Base-by-base conservation (phyloP, 2,888 invertebrate species). In the Platerodrilus igneus region DNA sequence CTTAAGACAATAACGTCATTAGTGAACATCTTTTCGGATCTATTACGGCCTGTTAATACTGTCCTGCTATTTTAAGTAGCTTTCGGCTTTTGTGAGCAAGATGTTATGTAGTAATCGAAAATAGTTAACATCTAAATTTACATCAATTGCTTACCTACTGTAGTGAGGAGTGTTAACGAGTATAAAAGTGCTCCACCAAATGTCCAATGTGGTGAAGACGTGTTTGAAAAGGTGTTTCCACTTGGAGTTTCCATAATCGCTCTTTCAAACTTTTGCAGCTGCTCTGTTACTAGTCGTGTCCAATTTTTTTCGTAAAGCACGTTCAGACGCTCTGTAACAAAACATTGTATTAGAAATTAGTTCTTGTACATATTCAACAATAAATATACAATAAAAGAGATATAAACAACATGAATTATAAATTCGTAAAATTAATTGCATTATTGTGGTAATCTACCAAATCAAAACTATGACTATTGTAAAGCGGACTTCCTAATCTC, bases 151-250 rank as follows among this genome's bases (percentile, higher is more conserved):
- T 76, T 66, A 89, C 90, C 91, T 64, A 91, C 88, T 34, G 91
- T 91, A 48, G 90, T 91, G 62, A 90, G 86, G 56, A 90, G 78
- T 23, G 89, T 89, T 58, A 91, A 80, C 52, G 87, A 87, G 65
- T 89, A 91, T 29, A 91, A 76, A 13, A 91, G 67, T 2, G 90
- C 84, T 48, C 88, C 86, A 15, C 86, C 83, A 66, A 89, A 88
- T 1, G 84, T 83, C 89, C 90, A 90, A 56, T 81, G 79, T 31
- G 73, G 69, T 52, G 73, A 11, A 67, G 70, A 1, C 21, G 45
- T 31, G 13, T 44, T 26, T 36, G 51, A 48, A 32, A 47, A 25
- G 59, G 64, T 42, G 50, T 77, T 76, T 26, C 57, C 48, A 47
- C 80, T 76, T 29, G 86, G 83, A 0, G 86, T 85, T 2, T 82